phyloP scores from a whole-genome alignment of 1,140 invertebrate genomes.

The Formica selysi region DNA sequence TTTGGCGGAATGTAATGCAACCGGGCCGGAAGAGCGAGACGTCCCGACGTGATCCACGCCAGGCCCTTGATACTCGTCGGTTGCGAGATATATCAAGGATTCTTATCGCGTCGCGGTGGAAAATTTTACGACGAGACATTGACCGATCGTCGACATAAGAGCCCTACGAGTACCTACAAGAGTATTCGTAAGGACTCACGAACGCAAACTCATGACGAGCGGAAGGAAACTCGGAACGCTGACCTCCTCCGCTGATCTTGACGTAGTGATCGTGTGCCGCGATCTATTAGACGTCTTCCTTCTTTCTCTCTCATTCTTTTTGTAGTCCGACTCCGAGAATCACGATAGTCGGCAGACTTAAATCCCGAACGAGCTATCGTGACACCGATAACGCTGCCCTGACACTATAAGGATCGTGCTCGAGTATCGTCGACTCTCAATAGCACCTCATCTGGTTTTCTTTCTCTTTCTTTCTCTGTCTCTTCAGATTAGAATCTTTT shows the following conservation, averaged over 20 bases:
- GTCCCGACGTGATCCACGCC: neutral
- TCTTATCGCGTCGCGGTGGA: constrained; percentile 37
- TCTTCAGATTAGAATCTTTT: neutral
- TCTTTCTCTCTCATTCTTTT: neutral
- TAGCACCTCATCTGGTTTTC: constrained; percentile 1
- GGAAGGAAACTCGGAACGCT: constrained; percentile 9
- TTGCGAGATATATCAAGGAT: constrained; percentile 37
- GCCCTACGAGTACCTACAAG: neutral
- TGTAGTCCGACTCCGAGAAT: constrained; percentile 35
- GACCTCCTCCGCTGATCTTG: constrained; percentile 30
- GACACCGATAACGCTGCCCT: constrained; percentile 29
- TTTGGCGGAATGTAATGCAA: constrained; percentile 46
- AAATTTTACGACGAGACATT: constrained; percentile 29
- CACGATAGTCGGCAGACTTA: constrained; percentile 50
- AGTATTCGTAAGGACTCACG: neutral
- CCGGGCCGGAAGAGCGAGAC: neutral
- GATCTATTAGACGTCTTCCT: constrained; percentile 38
- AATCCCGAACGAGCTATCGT: constrained; percentile 63
- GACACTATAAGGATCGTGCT: constrained; percentile 31
- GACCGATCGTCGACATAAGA: constrained; percentile 31
- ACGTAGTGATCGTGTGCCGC: constrained; percentile 4
- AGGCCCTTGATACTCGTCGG: neutral
- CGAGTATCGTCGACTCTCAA: constrained; percentile 48
- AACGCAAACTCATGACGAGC: neutral
- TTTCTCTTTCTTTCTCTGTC: constrained; percentile 35